These are phyloP conservation scores for Steinernema carpocapsae DNA, from an alignment of 2,888 invertebrate species.

Conservation along the genomic window DNA sequence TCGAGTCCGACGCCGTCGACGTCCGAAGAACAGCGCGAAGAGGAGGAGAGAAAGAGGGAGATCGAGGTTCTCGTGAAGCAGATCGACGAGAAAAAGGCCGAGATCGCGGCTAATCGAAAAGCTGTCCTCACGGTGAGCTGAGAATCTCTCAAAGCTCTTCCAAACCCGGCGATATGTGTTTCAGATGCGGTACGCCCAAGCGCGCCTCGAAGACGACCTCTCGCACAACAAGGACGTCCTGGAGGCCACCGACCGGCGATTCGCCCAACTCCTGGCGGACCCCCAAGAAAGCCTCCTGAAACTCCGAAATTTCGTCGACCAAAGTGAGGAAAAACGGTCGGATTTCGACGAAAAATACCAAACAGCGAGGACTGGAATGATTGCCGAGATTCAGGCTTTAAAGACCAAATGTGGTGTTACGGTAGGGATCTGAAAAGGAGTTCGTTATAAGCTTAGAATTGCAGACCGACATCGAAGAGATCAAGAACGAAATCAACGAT, in stretches of 20 bases:
- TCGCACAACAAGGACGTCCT: constrained; percentile 30
- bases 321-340: constrained; percentile 15
- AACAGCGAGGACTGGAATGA: neutral
- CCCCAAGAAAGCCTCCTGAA: constrained; percentile 14
- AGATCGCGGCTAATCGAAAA: constrained; percentile 1
- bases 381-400: neutral
- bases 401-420: constrained; percentile 15
- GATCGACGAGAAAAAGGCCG: constrained; percentile 17
- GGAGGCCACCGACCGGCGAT: neutral
- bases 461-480: constrained; percentile 26
- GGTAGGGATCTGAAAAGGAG: neutral
- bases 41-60: neutral
- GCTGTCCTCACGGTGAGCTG: constrained; percentile 9
- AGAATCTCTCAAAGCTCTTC: too few species aligned
- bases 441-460: neutral
- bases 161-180: neutral
- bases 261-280: constrained; percentile 1
- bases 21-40: constrained; percentile 12
- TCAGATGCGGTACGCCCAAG: constrained; percentile 29
- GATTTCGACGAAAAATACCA: constrained; percentile 28
- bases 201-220: constrained; percentile 28
- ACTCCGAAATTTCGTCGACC: constrained; percentile 9
- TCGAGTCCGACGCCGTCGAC: neutral
- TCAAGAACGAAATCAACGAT: constrained; percentile 13
- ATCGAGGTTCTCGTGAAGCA: neutral